Evolutionary conservation across 1,140 invertebrate species (phyloP).

Genomic region (Pseudomyrmex gracilis): DNA sequence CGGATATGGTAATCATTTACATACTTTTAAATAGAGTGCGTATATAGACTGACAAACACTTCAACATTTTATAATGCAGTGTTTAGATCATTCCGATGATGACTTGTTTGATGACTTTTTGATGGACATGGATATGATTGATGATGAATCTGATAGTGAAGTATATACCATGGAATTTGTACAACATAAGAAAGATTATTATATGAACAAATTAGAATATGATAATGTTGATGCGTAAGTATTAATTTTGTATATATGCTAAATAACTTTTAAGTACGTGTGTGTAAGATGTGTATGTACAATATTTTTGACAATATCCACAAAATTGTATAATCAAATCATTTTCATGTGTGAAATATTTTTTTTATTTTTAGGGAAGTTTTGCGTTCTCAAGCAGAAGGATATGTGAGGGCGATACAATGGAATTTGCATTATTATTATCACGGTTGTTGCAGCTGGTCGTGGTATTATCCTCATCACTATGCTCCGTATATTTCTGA

Average conservation of each 20-base stretch:
- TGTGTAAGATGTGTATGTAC: too few species aligned
- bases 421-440: slow-evolving; percentile 99
- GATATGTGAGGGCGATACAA: slow-evolving; percentile 96
- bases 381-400: slow-evolving; percentile 92
- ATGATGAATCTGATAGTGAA: slow-evolving; percentile 81
- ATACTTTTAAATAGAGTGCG: neutral
- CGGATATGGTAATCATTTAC: slow-evolving; percentile 85
- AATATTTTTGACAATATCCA: too few species aligned
- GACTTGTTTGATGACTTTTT: slow-evolving; percentile 71
- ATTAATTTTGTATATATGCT: neutral
- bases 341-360: slow-evolving; percentile 5
- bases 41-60: slow-evolving; percentile 4
- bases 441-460: slow-evolving; percentile 98
- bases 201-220: slow-evolving; percentile 95
- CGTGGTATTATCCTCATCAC: slow-evolving; percentile 98
- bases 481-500: slow-evolving; percentile 99
- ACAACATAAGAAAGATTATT: slow-evolving; percentile 96
- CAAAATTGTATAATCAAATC: neutral
- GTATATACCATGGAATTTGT: slow-evolving; percentile 91
- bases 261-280: neutral
- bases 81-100: slow-evolving; percentile 83
- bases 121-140: slow-evolving; percentile 44
- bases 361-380: slow-evolving; percentile 88
- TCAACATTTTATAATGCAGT: slow-evolving; percentile 62
- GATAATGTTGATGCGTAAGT: slow-evolving; percentile 89